Evolutionary conservation across 2,888 invertebrate species (phyloP), one percentile per base, ranked within the genome.

Genomic region (Xanthia icteritia): DNA sequence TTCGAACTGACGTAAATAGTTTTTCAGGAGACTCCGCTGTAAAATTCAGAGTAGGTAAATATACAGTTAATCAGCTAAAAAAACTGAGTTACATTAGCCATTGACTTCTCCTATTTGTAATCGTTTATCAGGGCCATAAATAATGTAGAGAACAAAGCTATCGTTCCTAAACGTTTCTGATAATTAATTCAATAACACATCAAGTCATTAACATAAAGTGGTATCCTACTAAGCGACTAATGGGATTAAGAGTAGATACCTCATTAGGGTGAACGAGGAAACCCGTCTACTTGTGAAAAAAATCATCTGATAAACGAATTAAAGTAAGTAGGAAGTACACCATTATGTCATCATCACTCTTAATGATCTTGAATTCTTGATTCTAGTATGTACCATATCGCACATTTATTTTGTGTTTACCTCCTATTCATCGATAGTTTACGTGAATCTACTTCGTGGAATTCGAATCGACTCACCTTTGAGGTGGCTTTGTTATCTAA

Each of bases 251-350:
- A 75, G 64, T n/a, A 36, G 20, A 64, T n/a, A 63, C 36, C 45
- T 56, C 76, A 82, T 82, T 82, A 63, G 5, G 54, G 2, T 23
- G 17, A 72, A 77, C 48, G 13, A 81, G 73, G n/a, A 77, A 73
- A 54, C 60, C 42, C 27, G 42, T n/a, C 3, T 54, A 68, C 17
- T 5, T 17, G 15, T 0, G 1, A 31, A 31, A 72, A 54, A 36
- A 36, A 56, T 54, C 31, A 23, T 8, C n/a, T 2, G 8, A 31
- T 27, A 51, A 27, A 51, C 58, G 31, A 51, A 72, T 15, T 51
- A 11, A 36, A 72, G 20, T 17, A 23, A 23, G 11, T 56, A 56
- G 56, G 56, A 56, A 45, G 45, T 45, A 56, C 13, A 27, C 13
- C n/a, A n/a, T 45, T 58, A 45, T 6, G 4, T 8, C 15, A 20